Conservation (phyloP, 2,113 vertebrate species). For the Phasianus colchicus region DNA sequence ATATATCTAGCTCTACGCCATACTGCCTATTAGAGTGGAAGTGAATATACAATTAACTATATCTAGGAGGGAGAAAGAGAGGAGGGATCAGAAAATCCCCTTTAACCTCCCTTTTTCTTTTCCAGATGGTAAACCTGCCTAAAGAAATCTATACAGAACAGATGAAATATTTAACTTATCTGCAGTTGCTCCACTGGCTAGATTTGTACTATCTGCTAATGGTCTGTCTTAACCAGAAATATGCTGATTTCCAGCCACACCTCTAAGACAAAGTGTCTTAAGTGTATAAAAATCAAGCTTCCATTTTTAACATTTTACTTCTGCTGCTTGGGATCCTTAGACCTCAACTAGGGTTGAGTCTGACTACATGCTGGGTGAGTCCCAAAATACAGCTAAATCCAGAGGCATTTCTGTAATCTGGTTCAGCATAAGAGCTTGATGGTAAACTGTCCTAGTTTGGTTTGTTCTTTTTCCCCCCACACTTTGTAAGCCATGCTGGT, state of each 20-base stretch:
- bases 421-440: background rate
- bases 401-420: background rate
- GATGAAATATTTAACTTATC: background rate
- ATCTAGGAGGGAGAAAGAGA: background rate
- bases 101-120: background rate
- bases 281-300: background rate
- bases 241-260: background rate
- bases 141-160: background rate
- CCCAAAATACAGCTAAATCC: background rate
- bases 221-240: background rate
- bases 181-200: background rate
- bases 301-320: background rate
- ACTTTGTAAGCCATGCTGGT: background rate
- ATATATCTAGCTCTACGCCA: background rate
- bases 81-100: background rate
- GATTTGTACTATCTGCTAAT: background rate
- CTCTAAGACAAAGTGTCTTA: background rate
- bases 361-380: background rate
- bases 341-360: background rate
- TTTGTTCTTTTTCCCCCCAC: accelerated
- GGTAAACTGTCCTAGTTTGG: background rate
- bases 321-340: background rate
- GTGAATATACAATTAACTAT: background rate
- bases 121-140: background rate
- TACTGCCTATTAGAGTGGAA: background rate